Evolutionary conservation across 64 coral and sea anemone species (phyloP), one percentile per base, ranked within the genome.

Genomic region (Orbicella faveolata): DNA sequence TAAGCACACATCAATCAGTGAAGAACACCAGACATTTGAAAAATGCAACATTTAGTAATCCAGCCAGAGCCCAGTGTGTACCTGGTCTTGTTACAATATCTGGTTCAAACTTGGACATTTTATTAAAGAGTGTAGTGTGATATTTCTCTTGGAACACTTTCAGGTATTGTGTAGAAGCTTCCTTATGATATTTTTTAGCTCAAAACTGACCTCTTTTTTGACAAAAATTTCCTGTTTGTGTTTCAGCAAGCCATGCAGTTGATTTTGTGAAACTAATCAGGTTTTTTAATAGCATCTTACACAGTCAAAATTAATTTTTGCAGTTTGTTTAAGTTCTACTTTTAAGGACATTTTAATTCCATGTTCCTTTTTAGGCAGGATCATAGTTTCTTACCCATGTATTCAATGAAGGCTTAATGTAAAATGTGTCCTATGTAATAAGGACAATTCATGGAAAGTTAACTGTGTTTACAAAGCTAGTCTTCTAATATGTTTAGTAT

Each of bases 141-240:
- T 52, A 33, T 72, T 23, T 52, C 26, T 69, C 63, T 72, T 17
- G 2, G 12, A 30, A 25, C n/a, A 73, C 65, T 52, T 72, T 70
- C 82, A 85, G 82, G 82, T 85, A 85, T 26, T 44, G 64, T 30
- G 15, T 10, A 37, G 37, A 85, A 73, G 15, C 41, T 72, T 39
- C 66, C 72, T 85, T 85, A 18, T 41, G 36, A 18, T 12, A 72
- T 52, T 52, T 63, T 85, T 39, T 4, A 72, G 4, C 36, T 73
- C 12, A 25, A 30, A 51, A 52, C 12, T 85, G n/a, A 17, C 12
- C 8, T 33, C 37, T 2, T 12, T 44, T 82, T 15, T 33, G 64
- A 7, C 21, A 70, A 70, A 26, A 70, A 70, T n/a, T 4, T 70
- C 67, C 21, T 70, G 21, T 26, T 70, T 70, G 21, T n/a, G 2